Evolutionary conservation across 1,140 invertebrate genomes (phyloP).

Genomic region (Hestina assimilis): DNA sequence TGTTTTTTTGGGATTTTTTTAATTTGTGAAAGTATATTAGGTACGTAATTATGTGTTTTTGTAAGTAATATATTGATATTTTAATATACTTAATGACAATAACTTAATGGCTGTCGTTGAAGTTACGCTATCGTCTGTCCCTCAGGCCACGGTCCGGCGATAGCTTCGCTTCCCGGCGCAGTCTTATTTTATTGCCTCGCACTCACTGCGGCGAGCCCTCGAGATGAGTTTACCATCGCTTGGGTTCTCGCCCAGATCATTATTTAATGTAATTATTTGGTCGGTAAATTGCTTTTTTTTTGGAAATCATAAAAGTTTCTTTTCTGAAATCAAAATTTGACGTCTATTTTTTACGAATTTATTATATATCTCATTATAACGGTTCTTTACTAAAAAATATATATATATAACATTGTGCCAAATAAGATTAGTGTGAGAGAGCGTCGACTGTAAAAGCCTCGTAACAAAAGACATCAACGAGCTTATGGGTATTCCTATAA

Average conservation of each 20-base stretch:
- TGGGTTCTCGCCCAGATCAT: slow-evolving; percentile 60
- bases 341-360: too few relatives aligned
- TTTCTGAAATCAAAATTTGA: too few relatives aligned
- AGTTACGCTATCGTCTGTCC: slow-evolving; percentile 37
- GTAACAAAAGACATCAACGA: slow-evolving; percentile 31
- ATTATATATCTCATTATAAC: too few relatives aligned
- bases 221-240: slow-evolving; percentile 64
- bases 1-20: not conserved
- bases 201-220: slow-evolving; percentile 55
- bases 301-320: slow-evolving; percentile 56
- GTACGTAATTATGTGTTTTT: not conserved
- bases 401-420: not conserved
- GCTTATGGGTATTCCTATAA: slow-evolving; percentile 16
- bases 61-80: not conserved
- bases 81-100: too few relatives aligned
- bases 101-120: too few relatives aligned
- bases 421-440: not conserved
- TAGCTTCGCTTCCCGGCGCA: slow-evolving; percentile 34
- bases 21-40: not conserved
- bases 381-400: too few relatives aligned
- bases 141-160: slow-evolving; percentile 26
- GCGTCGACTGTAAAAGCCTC: slow-evolving; percentile 5
- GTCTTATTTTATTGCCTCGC: slow-evolving; percentile 71
- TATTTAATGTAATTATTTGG: slow-evolving; percentile 74
- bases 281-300: slow-evolving; percentile 56